Percentiles rank a stretch among this genome's conserved stretches.
These are phyloP conservation scores for Nephrocerus scutellatus DNA, from an alignment of 2,888 invertebrate species.

Conservation along the genomic window DNA sequence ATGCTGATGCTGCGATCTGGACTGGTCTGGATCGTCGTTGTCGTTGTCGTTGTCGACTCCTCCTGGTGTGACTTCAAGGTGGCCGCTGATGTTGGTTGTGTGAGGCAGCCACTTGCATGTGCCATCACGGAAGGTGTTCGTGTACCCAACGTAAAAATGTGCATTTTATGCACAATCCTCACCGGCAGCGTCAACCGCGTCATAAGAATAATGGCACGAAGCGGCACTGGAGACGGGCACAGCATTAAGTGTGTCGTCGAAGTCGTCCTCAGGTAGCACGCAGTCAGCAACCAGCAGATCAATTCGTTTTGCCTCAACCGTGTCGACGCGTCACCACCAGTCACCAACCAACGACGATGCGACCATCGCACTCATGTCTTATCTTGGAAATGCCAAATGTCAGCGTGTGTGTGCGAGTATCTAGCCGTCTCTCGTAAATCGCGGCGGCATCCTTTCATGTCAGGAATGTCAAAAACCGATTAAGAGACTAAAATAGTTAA, in stretches of 20 bases:
- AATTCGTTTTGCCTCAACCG: too few species aligned
- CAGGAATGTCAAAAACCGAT: too few species aligned
- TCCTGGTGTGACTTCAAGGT: slow-evolving; percentile 17
- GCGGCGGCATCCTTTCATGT: too few species aligned
- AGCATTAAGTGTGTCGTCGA: background rate
- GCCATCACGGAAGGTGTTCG: background rate
- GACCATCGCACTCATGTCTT: too few species aligned
- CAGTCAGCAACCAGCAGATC: too few species aligned
- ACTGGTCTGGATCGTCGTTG: background rate
- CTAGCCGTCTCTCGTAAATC: too few species aligned
- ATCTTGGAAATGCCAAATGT: too few species aligned
- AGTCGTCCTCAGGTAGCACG: background rate
- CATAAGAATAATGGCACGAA: background rate
- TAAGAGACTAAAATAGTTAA: too few species aligned
- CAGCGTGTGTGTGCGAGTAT: too few species aligned
- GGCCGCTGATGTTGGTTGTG: slow-evolving; percentile 13
- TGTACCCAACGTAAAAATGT: too few species aligned
- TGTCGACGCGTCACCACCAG: too few species aligned
- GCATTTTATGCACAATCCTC: background rate
- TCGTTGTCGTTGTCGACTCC: slow-evolving; percentile 5
- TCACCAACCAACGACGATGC: too few species aligned
- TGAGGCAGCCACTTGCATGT: background rate
- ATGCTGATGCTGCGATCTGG: background rate
- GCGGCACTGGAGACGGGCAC: slow-evolving; percentile 9
- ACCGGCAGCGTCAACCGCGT: background rate